Evolutionary conservation across 2,797 vertebrate species (phyloP), one percentile per base, ranked within the genome.

Genomic region (Lagodon rhomboides): DNA sequence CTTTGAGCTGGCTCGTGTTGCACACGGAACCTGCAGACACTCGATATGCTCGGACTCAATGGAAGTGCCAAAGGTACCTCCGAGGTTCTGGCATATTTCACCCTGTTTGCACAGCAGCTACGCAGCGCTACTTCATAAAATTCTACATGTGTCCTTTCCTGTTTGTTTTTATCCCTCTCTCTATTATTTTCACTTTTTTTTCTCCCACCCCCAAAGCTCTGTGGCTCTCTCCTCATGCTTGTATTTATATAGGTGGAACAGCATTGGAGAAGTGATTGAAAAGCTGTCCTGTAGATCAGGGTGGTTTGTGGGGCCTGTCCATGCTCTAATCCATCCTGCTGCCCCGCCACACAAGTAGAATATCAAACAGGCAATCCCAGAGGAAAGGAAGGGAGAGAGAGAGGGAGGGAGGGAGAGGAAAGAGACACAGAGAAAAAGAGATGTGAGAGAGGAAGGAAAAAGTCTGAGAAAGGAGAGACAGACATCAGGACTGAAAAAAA

Each of bases 271-370:
- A 94, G 84, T 93, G 96, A 91, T 93, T 95, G 96, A 97, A 96
- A 94, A 96, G 93, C 95, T 95, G 95, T 95, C 90, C 95, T 94
- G 92, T 94, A 91, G 90, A 93, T 95, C 94, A 94, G 91, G 92
- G 91, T 95, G 94, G 91, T 92, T 94, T 84, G 93, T 94, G 93
- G 92, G 95, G 95, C 94, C 96, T 97, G 96, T 97, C 97, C 96
- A 92, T 81, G 90, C 95, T 96, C 91, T 96, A 97, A 97, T 97
- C 94, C 95, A 95, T 96, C 96, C 90, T 92, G 90, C 94, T 81
- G 92, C 92, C 90, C 91, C 70, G 61, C 82, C 86, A 94, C 93
- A 90, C 90, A 93, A 93, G 93, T 93, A 89, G 92, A 97, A 97
- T 96, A 94, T 94, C 96, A 97, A 98, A 95, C 95, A 95, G 93